A percentile compares a stretch with the other conserved stretches of the same genome.
Evolutionary conservation across 2,113 vertebrate species (phyloP).

Genomic region (Xiphophorus maculatus): DNA sequence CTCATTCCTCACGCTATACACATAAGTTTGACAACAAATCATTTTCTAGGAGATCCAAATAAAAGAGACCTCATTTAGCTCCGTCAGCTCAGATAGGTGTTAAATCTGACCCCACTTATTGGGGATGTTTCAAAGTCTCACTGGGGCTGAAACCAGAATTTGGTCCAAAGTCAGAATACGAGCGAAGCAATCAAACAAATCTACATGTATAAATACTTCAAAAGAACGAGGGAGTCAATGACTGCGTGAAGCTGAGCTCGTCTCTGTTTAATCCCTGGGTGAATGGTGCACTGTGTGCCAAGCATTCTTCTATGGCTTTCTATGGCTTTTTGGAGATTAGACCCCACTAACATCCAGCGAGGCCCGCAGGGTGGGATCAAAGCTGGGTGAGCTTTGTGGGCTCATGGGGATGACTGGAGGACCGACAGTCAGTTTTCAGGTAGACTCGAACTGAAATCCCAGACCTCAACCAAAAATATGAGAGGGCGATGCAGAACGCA

Average conservation of each 20-base stretch:
- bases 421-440: conserved; percentile 51
- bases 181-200: conserved; percentile 23
- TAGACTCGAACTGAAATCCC: conserved; percentile 49
- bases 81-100: conserved; percentile 20
- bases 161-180: conserved; percentile 25
- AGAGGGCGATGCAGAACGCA: conserved; percentile 47
- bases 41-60: background rate
- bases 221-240: conserved; percentile 54
- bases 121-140: background rate
- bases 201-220: conserved; percentile 27
- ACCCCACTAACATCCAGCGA: conserved; percentile 74
- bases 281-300: conserved; percentile 77
- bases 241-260: conserved; percentile 65
- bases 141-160: conserved; percentile 9
- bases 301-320: conserved; percentile 78
- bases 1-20: no score
- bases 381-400: conserved; percentile 65
- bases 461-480: conserved; percentile 50
- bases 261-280: conserved; percentile 70
- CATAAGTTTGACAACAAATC: background rate
- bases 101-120: conserved; percentile 23
- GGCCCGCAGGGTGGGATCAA: conserved; percentile 71
- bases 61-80: background rate
- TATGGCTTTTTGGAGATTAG: conserved; percentile 73
- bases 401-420: conserved; percentile 48